Conservation (phyloP, 2,113 vertebrate genomes). For the Pholis gunnellus region DNA sequence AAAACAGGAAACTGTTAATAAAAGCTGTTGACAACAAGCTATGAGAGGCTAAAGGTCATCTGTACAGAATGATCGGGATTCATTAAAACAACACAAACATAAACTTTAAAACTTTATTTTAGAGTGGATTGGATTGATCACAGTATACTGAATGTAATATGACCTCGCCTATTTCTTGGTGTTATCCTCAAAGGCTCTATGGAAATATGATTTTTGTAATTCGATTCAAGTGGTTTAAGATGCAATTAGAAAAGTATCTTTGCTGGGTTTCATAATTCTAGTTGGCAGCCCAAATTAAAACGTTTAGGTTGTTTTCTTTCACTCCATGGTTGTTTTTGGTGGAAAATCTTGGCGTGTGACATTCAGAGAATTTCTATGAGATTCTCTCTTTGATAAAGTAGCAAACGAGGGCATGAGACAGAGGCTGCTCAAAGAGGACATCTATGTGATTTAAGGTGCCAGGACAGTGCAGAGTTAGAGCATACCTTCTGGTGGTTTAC, state of each 20-base stretch:
- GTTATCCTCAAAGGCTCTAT: conserved; percentile 17
- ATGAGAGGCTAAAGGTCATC: neutral
- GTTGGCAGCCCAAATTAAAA: neutral
- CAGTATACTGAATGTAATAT: neutral
- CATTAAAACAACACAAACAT: neutral
- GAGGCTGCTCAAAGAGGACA: conserved; percentile 51
- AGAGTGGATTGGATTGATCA: neutral
- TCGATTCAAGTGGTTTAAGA: neutral
- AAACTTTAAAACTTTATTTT: neutral
- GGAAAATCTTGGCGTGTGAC: conserved; percentile 14
- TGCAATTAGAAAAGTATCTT: neutral
- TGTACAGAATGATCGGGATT: neutral
- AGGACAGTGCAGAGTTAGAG: conserved; percentile 66
- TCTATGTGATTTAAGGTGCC: conserved; percentile 71
- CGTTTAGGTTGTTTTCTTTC: neutral
- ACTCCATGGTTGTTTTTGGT: neutral
- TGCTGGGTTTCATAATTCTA: neutral
- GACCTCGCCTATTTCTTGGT: neutral
- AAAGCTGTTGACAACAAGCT: neutral
- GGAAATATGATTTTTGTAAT: conserved; percentile 16
- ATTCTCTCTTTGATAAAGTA: conserved; percentile 46
- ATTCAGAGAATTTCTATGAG: conserved; percentile 38
- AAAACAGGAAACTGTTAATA: neutral
- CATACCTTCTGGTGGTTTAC: conserved; percentile 67
- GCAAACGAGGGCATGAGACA: conserved; percentile 39